Base-by-base conservation (phyloP, 2,888 invertebrate species). In the Maniola hyperantus region DNA sequence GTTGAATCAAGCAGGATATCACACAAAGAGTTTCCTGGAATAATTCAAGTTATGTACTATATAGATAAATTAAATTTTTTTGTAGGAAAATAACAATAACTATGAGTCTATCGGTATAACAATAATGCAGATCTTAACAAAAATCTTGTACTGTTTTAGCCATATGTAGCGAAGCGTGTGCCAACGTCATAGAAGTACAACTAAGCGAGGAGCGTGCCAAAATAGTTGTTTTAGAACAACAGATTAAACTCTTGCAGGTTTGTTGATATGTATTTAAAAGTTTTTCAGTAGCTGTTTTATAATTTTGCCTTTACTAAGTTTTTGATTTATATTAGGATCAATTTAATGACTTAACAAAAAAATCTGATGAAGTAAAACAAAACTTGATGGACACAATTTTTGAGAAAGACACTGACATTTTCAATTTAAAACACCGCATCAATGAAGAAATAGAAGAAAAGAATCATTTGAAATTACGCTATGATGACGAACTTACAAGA, bases 161-260 rank as follows among this genome's bases (percentile, higher is more conserved):
- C 62, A 74, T 84, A 15, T 89, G 88, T 72, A 91, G 83, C 72
- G 92, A 91, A 75, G 86, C 80, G 0, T 92, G 92, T 68, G 87
- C 81, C 2, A 90, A 90, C 75, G 88, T 92, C 5, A 82, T 92
- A 7, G 92, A 92, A 73, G 90, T 92, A 1, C 92, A 92, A 68
- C 76, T 92, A 7, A 80, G 80, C 7, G 92, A 92, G 71, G 92
- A 92, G 71, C 81, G 85, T 70, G 88, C 89, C 6, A 91, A 87
- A 71, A 84, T 86, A 60, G 82, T 81, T 8, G 73, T 80, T 20
- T 77, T 91, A 0, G 81, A 83, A 74, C 83, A 86, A 70, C 86
- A 91, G 71, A 81, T 91, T 55, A 79, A 87, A 71, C 67, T 66
- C 63, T 79, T 90, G 69, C 87, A 90, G 85, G 91, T 86, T 79